phyloP scores from a whole-genome alignment of 2,113 vertebrate genomes.

The Triplophysa siluroides region DNA sequence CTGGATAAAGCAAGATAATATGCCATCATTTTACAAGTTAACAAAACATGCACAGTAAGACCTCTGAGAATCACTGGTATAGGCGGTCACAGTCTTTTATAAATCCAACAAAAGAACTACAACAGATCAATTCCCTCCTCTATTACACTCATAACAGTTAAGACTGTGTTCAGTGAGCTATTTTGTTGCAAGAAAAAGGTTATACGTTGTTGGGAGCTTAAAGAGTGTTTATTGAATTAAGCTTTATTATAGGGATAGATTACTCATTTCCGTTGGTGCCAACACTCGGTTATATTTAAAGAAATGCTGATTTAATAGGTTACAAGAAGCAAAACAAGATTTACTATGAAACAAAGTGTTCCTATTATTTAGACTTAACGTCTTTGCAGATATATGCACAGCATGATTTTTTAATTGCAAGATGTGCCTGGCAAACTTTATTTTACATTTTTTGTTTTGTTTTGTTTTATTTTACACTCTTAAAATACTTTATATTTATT shows the following conservation, averaged over 20 bases:
- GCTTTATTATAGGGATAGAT: background rate
- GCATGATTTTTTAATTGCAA: no score
- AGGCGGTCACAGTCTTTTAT: background rate
- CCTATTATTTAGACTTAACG: no score
- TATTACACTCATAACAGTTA: no score
- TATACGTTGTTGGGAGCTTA: background rate
- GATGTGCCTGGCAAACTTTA: no score
- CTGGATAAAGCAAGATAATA: background rate
- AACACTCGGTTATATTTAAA: background rate
- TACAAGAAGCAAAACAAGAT: background rate
- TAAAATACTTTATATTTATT: no score
- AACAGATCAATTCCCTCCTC: no score
- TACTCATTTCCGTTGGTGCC: background rate
- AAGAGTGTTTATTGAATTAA: background rate
- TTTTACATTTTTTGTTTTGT: no score
- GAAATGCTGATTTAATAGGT: background rate
- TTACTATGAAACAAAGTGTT: background rate
- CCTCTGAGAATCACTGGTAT: background rate
- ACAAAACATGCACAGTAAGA: background rate
- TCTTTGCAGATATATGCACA: no score
- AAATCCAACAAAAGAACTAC: background rate
- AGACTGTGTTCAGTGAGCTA: no score
- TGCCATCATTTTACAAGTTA: no score
- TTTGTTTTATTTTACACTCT: no score
- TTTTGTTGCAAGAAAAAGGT: background rate